A percentile compares a stretch with the other conserved stretches of the same genome.
phyloP scores from a whole-genome alignment of 2,797 vertebrate species.

The Tiaroga cobitis region DNA sequence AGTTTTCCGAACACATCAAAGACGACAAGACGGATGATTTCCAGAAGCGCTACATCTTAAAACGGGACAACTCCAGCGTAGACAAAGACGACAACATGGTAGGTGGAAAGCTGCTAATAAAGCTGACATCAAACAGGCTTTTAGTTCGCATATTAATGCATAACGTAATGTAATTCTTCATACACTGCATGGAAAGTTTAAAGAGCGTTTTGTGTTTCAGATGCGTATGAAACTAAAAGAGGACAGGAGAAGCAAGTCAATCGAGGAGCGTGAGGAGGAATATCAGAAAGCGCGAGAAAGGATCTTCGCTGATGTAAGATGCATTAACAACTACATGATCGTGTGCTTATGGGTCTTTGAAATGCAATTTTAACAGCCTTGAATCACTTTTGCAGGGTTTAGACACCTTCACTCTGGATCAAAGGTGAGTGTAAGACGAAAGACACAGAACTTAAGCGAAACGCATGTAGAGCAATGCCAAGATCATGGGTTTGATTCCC shows the following conservation, averaged over 20 bases:
- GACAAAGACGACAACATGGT: conserved; percentile 95
- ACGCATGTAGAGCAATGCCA: neutral
- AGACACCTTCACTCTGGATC: conserved; percentile 86
- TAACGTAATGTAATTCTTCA: neutral
- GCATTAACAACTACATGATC: neutral
- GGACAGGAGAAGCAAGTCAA: conserved; percentile 98
- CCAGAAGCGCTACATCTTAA: conserved; percentile 98
- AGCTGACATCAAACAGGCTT: neutral
- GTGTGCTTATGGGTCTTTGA: neutral
- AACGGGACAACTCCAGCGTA: conserved; percentile 98
- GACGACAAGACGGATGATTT: conserved; percentile 96
- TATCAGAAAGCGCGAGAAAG: conserved; percentile 96
- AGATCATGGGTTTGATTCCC: neutral
- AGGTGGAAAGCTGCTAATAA: conserved; percentile 52
- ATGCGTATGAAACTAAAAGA: conserved; percentile 97
- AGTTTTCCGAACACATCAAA: conserved; percentile 98
- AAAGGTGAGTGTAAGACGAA: conserved; percentile 76
- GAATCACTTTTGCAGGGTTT: conserved; percentile 59
- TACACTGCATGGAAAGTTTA: neutral
- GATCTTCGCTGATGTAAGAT: conserved; percentile 96
- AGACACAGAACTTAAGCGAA: neutral
- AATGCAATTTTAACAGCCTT: neutral
- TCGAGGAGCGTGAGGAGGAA: conserved; percentile 97
- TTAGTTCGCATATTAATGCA: neutral
- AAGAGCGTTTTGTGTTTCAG: conserved; percentile 73